Evolutionary conservation across 2,888 invertebrate species (phyloP).

Genomic region (Cynaeus angustus): DNA sequence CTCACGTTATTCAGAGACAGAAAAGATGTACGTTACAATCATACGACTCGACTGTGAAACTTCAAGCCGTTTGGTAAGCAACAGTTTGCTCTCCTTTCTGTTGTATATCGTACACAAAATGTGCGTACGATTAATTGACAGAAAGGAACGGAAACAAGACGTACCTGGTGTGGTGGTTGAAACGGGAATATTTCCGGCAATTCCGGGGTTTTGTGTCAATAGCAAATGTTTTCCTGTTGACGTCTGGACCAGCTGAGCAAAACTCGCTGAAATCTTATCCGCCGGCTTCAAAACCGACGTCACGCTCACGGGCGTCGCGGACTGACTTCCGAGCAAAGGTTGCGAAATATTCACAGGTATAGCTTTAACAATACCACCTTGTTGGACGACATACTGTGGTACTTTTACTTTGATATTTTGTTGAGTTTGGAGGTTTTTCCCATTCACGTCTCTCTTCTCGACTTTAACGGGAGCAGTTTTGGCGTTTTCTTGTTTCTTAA

Average conservation of each 20-base stretch:
- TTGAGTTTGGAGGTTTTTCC: conserved; percentile 42
- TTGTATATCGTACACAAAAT: not conserved
- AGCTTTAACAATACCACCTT: conserved; percentile 75
- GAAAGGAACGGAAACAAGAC: conserved; percentile 50
- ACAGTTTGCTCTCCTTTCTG: conserved; percentile 52
- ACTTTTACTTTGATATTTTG: conserved; percentile 65
- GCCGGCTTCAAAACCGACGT: conserved; percentile 66
- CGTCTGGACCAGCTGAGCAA: conserved; percentile 83
- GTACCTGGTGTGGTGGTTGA: conserved; percentile 66
- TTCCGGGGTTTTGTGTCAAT: conserved; percentile 73
- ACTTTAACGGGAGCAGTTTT: conserved; percentile 71
- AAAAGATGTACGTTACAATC: conserved; percentile 1
- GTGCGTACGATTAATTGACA: conserved; percentile 46
- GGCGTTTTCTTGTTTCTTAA: conserved; percentile 48
- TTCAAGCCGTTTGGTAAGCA: conserved; percentile 47
- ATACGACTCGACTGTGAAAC: not conserved
- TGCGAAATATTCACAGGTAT: conserved; percentile 70
- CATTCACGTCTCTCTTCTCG: conserved; percentile 61
- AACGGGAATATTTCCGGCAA: conserved; percentile 68
- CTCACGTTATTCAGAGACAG: too few species aligned
- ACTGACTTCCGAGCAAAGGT: conserved; percentile 55
- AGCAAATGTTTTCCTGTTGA: conserved; percentile 81
- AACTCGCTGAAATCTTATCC: conserved; percentile 68
- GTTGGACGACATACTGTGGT: conserved; percentile 73
- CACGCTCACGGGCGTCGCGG: conserved; percentile 62